Evolutionary conservation across 2,113 vertebrate genomes (phyloP).

Genomic region (Macaca nemestrina): DNA sequence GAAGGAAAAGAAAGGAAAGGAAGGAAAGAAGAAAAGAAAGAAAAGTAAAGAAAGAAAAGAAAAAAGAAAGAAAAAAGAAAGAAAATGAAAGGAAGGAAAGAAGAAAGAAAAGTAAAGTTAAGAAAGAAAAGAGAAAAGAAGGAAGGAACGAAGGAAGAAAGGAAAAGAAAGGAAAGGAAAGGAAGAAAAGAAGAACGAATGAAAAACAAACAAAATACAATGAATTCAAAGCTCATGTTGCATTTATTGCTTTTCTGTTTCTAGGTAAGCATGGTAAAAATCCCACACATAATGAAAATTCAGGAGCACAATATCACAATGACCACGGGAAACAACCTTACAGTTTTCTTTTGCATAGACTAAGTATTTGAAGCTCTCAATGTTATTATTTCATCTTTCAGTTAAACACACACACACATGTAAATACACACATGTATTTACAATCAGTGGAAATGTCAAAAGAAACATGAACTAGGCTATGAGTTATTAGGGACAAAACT

Average conservation of each 20-base stretch:
- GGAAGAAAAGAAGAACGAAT: background rate
- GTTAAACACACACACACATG: background rate
- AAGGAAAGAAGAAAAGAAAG: too few species aligned
- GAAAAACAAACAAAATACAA: background rate
- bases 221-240: background rate
- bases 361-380: background rate
- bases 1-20: too few species aligned
- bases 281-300: background rate
- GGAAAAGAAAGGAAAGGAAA: too few species aligned
- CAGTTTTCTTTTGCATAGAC: background rate
- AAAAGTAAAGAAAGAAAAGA: too few species aligned
- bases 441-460: background rate
- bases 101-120: too few species aligned
- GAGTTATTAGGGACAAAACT: background rate
- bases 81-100: too few species aligned
- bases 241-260: background rate
- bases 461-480: background rate
- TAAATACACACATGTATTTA: background rate
- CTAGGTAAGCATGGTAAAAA: background rate
- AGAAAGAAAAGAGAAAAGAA: too few species aligned
- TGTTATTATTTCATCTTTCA: background rate
- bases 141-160: too few species aligned
- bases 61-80: fast-evolving
- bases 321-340: background rate
- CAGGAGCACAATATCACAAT: background rate